phyloP scores from a whole-genome alignment of 1,140 invertebrate genomes.

The Atta texana region DNA sequence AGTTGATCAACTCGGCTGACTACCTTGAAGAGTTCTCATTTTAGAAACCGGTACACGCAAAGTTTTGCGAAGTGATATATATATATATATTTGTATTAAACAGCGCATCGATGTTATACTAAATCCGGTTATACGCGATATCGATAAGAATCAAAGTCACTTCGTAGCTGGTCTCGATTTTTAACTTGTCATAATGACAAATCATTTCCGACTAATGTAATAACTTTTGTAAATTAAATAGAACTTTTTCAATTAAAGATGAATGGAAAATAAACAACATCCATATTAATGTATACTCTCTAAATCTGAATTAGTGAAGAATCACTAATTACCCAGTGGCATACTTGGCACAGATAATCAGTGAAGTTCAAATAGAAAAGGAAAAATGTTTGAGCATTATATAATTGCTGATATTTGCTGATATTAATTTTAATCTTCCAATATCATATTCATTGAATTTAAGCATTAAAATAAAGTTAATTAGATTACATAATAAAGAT shows the following conservation, averaged over 20 bases:
- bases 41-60: not conserved
- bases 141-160: slow-evolving; percentile 6
- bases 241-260: slow-evolving; percentile 2
- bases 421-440: too few species aligned
- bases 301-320: too few species aligned
- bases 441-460: too few species aligned
- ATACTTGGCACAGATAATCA: too few species aligned
- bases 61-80: not conserved
- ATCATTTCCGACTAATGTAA: slow-evolving; percentile 4
- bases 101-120: slow-evolving; percentile 9
- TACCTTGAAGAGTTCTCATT: slow-evolving; percentile 32
- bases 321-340: too few species aligned
- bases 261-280: not conserved
- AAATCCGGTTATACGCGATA: slow-evolving; percentile 13
- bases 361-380: too few species aligned
- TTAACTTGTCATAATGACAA: slow-evolving; percentile 9
- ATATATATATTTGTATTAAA: slow-evolving; percentile 20
- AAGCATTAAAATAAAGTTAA: too few species aligned
- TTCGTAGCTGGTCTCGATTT: slow-evolving; percentile 9
- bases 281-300: too few species aligned
- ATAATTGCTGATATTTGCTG: too few species aligned
- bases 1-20: slow-evolving; percentile 20
- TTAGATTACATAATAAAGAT: too few species aligned
- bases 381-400: too few species aligned
- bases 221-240: slow-evolving; percentile 11